Evolutionary conservation across 2,797 vertebrate genomes (phyloP).

Genomic region (Chrosomus eos): DNA sequence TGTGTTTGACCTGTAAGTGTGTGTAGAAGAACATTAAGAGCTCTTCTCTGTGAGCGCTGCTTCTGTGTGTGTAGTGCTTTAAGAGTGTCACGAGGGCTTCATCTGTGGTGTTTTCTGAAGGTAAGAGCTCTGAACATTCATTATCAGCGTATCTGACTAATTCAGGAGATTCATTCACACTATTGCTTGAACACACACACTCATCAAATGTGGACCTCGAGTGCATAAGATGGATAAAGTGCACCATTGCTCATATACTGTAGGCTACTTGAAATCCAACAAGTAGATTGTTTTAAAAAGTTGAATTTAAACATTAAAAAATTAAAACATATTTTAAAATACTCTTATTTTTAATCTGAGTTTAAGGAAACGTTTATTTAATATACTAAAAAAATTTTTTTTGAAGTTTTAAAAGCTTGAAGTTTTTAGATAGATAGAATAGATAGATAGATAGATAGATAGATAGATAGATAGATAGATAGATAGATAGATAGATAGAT

Average conservation of each 20-base stretch:
- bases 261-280: not conserved
- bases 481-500: too few relatives aligned
- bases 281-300: not conserved
- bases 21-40: slow-evolving; percentile 18
- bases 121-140: slow-evolving; percentile 17
- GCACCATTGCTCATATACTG: not conserved
- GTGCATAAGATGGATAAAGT: not conserved
- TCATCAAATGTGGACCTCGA: not conserved
- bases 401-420: too few relatives aligned
- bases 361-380: too few relatives aligned
- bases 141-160: not conserved
- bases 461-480: too few relatives aligned
- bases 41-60: not conserved
- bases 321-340: too few relatives aligned
- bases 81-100: slow-evolving; percentile 21
- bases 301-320: too few relatives aligned
- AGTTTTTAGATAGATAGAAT: too few relatives aligned
- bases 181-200: slow-evolving; percentile 6
- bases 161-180: slow-evolving; percentile 24
- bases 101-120: slow-evolving; percentile 22
- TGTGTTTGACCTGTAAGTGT: not conserved
- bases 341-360: too few relatives aligned
- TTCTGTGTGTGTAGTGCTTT: slow-evolving; percentile 8
- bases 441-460: too few relatives aligned
- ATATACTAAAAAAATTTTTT: too few relatives aligned